phyloP scores from a whole-genome alignment of 2,797 vertebrate genomes.

The Pipistrellus kuhlii region DNA sequence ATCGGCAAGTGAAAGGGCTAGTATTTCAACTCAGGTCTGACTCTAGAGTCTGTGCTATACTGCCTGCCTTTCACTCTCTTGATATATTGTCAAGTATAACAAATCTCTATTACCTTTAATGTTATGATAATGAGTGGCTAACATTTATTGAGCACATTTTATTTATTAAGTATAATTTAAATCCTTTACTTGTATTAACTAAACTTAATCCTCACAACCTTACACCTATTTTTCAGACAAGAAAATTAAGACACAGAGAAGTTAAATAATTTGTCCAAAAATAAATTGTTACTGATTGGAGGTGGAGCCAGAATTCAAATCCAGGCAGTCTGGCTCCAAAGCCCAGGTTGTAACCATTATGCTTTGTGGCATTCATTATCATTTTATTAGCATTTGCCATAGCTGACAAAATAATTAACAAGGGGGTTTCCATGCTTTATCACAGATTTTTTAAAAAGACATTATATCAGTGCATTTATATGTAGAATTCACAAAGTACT shows the following conservation, averaged over 20 bases:
- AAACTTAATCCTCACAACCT: neutral
- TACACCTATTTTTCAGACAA: neutral
- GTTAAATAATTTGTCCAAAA: slow-evolving; percentile 11
- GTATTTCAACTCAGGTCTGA: neutral
- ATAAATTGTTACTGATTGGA: slow-evolving; percentile 1
- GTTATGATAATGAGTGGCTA: neutral
- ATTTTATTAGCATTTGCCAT: neutral
- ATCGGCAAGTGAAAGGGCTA: neutral
- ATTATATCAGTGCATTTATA: neutral
- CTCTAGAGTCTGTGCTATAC: neutral
- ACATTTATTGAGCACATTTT: neutral
- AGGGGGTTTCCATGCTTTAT: neutral
- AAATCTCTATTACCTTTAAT: neutral
- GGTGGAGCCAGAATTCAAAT: neutral
- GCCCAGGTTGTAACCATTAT: neutral
- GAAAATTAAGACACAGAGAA: slow-evolving; percentile 18
- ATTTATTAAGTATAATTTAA: slow-evolving; percentile 45
- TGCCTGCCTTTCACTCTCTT: neutral
- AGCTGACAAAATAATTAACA: neutral
- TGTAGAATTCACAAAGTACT: slow-evolving; percentile 18
- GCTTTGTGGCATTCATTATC: neutral
- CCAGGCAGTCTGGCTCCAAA: neutral
- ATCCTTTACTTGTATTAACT: neutral
- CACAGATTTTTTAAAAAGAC: neutral
- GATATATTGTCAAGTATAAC: neutral